These are phyloP conservation scores for Tarsius wallacei DNA, from an alignment of 2,797 vertebrate genomes.

Conservation along the genomic window DNA sequence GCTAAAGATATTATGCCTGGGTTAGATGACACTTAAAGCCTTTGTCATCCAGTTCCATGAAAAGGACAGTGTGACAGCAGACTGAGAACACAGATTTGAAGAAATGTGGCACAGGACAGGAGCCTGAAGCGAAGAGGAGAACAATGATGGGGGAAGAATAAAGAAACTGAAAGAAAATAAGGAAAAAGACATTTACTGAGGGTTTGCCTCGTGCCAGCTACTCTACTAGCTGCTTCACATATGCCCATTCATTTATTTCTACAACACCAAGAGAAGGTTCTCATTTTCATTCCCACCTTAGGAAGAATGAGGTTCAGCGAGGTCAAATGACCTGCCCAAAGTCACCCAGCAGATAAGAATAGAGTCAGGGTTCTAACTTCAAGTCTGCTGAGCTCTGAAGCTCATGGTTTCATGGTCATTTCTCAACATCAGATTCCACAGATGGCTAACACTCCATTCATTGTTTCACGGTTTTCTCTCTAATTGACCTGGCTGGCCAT, in stretches of 20 bases:
- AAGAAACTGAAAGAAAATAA: slow-evolving; percentile 32
- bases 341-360: not conserved
- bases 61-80: not conserved
- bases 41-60: not conserved
- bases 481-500: not conserved
- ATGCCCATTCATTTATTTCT: not conserved
- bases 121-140: not conserved
- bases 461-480: not conserved
- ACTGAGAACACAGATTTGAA: not conserved
- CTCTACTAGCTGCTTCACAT: not conserved
- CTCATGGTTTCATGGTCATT: not conserved
- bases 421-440: not conserved
- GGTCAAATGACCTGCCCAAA: not conserved
- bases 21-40: not conserved
- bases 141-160: not conserved
- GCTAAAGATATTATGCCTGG: not conserved
- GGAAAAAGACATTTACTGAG: not conserved
- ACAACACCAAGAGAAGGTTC: not conserved
- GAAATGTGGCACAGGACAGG: not conserved
- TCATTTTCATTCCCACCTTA: not conserved
- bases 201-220: not conserved
- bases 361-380: not conserved
- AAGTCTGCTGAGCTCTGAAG: not conserved
- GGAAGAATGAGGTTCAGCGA: not conserved
- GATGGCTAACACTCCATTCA: not conserved